These are phyloP conservation scores for Nesometra sesokonis DNA, from an alignment of 35 echinoderm and acorn worm genomes.

Conservation along the genomic window DNA sequence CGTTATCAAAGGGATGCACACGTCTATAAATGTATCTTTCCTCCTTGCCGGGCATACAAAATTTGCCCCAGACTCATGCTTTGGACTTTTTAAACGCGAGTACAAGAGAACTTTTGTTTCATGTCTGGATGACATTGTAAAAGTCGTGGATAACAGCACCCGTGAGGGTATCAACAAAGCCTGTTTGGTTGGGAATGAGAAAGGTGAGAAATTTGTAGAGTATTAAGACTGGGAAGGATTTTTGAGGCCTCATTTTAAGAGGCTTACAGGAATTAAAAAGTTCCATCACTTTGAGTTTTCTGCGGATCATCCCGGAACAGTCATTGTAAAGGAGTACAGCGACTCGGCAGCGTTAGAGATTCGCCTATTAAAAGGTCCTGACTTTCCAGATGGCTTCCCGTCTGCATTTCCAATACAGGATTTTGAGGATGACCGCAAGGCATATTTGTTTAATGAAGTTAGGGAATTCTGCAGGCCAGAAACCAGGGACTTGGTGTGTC, in stretches of 20 bases:
- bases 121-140: conserved; percentile 27
- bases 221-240: not conserved
- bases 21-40: conserved; percentile 20
- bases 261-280: not conserved
- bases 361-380: not conserved
- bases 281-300: not conserved
- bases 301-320: not conserved
- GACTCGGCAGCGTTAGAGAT: not conserved
- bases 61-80: conserved; percentile 44
- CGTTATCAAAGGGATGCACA: not conserved
- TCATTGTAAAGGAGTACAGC: not conserved
- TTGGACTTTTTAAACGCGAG: conserved; percentile 31
- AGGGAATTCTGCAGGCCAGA: not conserved
- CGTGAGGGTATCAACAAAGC: conserved; percentile 5
- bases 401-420: not conserved
- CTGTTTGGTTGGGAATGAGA: conserved; percentile 18
- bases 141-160: conserved; percentile 13
- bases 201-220: conserved; percentile 3
- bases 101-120: conserved; percentile 28
- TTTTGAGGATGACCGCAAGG: not conserved
- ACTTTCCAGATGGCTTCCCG: not conserved
- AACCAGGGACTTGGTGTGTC: not conserved
- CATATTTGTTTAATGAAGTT: not conserved
- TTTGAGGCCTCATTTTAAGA: not conserved
- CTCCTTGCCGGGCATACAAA: conserved; percentile 45